These are phyloP conservation scores for Norana najaformis DNA, from an alignment of 2,888 invertebrate species.

Conservation along the genomic window DNA sequence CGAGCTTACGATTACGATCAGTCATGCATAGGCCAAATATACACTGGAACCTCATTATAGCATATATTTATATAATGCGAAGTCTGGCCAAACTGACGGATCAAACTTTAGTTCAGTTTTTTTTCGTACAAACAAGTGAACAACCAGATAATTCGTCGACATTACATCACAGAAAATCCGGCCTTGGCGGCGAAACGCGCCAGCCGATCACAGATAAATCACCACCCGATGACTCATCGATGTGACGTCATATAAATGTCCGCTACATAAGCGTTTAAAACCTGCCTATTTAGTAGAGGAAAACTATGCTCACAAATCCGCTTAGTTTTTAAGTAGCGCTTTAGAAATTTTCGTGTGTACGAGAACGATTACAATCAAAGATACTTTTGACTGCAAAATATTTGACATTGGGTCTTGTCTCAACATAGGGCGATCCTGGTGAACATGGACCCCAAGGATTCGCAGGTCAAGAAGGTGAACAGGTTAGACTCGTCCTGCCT, in stretches of 20 bases:
- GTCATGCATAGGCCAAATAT: background rate
- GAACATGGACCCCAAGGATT: conserved; percentile 41
- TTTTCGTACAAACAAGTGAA: background rate
- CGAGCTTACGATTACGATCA: too few species aligned
- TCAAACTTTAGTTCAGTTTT: background rate
- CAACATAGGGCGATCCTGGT: conserved; percentile 37
- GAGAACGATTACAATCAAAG: background rate
- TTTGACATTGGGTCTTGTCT: background rate
- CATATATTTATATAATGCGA: background rate
- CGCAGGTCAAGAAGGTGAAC: conserved; percentile 38
- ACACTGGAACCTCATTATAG: background rate
- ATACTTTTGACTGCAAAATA: too few species aligned
- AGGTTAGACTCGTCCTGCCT: conserved; percentile 21
- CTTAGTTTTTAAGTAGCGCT: background rate
- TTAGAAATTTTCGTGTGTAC: background rate
- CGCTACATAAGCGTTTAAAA: too few species aligned
- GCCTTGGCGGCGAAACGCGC: too few species aligned
- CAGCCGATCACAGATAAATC: too few species aligned
- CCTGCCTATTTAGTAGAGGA: too few species aligned
- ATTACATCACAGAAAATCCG: too few species aligned
- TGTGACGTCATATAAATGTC: too few species aligned
- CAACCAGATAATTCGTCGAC: too few species aligned
- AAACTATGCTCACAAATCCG: background rate
- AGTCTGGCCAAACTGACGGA: background rate
- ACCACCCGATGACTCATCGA: too few species aligned